phyloP scores from a whole-genome alignment of 1,140 invertebrate genomes.

The Dendroctonus ponderosae region DNA sequence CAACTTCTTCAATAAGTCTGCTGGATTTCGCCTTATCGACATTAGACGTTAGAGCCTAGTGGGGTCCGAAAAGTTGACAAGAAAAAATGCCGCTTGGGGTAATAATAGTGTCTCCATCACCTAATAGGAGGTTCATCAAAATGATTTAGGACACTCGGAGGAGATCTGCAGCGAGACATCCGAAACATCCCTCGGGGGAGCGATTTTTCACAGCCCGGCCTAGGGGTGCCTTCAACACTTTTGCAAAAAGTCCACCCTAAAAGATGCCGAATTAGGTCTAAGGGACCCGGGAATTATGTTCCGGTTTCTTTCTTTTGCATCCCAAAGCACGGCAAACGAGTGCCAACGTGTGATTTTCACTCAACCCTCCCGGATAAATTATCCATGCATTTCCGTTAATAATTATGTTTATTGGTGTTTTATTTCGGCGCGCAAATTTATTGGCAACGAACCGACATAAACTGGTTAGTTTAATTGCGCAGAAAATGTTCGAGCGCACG shows the following conservation, averaged over 20 bases:
- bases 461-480: slow-evolving; percentile 25
- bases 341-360: no score
- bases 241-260: slow-evolving; percentile 21
- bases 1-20: no score
- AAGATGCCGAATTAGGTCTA: slow-evolving; percentile 25
- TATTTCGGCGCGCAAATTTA: slow-evolving; percentile 21
- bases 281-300: slow-evolving; percentile 17
- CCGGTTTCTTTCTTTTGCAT: slow-evolving; percentile 2
- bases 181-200: slow-evolving; percentile 23
- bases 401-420: slow-evolving; percentile 28
- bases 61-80: slow-evolving; percentile 3
- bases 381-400: slow-evolving; percentile 13
- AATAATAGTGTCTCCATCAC: slow-evolving; percentile 32
- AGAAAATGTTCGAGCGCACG: slow-evolving; percentile 25
- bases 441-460: slow-evolving; percentile 18
- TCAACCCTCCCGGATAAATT: no score
- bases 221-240: slow-evolving; percentile 19
- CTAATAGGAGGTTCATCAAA: slow-evolving; percentile 32
- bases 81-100: slow-evolving; percentile 19
- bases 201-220: slow-evolving; percentile 20
- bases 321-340: no score
- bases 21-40: no score
- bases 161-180: slow-evolving; percentile 21
- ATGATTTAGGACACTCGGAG: slow-evolving; percentile 25
- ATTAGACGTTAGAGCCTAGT: not conserved